Evolutionary conservation across 2,888 invertebrate species (phyloP).

Genomic region (Crocallis elinguaria): DNA sequence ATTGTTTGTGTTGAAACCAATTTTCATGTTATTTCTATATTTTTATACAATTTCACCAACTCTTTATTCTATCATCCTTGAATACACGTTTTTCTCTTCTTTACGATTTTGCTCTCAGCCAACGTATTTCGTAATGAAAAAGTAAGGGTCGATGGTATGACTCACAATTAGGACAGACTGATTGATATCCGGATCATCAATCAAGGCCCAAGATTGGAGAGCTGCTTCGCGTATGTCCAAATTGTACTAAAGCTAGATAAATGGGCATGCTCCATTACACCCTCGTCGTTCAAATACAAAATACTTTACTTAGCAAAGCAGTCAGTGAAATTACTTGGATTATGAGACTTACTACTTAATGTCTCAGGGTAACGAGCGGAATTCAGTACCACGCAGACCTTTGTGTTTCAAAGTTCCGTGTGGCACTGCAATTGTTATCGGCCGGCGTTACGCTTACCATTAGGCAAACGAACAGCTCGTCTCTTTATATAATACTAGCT

Average conservation of each 20-base stretch:
- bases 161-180: slow-evolving; percentile 11
- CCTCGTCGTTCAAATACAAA: background rate
- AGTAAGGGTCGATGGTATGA: background rate
- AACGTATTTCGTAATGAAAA: background rate
- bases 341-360: too few species aligned
- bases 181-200: slow-evolving; percentile 13
- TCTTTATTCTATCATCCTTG: background rate
- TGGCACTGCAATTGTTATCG: too few species aligned
- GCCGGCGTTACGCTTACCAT: too few species aligned
- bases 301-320: too few species aligned
- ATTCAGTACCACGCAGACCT: too few species aligned
- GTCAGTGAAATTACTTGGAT: too few species aligned
- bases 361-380: too few species aligned
- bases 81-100: background rate
- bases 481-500: too few species aligned
- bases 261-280: background rate
- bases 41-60: background rate
- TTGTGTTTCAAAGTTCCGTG: too few species aligned
- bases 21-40: too few species aligned
- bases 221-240: slow-evolving; percentile 5
- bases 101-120: background rate
- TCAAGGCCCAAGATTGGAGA: slow-evolving; percentile 5
- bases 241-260: slow-evolving; percentile 8
- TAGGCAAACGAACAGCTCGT: too few species aligned
- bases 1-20: too few species aligned